A percentile compares a stretch with the other conserved stretches of the same genome.
Conservation (phyloP, 2,113 vertebrate genomes). For the Phoenicopterus ruber region DNA sequence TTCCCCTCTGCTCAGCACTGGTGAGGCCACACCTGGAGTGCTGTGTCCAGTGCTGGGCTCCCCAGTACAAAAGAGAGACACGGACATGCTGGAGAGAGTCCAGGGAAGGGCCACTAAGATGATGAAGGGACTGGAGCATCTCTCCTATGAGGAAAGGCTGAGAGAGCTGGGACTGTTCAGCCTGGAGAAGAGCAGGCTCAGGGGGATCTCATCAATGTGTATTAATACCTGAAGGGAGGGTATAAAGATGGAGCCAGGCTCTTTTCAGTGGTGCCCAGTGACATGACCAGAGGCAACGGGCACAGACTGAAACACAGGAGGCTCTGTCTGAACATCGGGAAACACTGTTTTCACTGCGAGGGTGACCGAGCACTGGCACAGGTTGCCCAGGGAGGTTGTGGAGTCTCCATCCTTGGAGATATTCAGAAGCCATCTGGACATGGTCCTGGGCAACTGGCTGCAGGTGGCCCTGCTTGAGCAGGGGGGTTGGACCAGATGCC, state of each 20-base stretch:
- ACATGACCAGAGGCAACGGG: background rate
- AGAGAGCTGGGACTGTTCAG: background rate
- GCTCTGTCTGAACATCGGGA: background rate
- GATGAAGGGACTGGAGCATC: background rate
- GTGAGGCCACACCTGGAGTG: background rate
- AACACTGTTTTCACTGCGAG: background rate
- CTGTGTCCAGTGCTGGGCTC: background rate
- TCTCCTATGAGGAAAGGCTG: background rate
- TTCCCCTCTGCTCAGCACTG: background rate
- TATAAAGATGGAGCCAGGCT: background rate
- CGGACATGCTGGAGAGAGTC: background rate
- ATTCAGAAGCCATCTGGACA: background rate
- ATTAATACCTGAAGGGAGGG: background rate
- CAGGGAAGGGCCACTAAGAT: background rate
- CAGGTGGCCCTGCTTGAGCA: background rate
- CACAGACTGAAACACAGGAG: background rate
- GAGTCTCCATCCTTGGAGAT: background rate
- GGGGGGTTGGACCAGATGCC: background rate
- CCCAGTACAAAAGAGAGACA: background rate
- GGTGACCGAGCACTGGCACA: background rate
- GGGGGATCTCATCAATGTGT: background rate
- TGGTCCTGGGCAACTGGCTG: background rate
- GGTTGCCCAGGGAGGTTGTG: background rate
- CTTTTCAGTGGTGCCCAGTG: background rate
- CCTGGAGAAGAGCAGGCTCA: background rate